These are phyloP conservation scores for Psophia crepitans DNA, from an alignment of 2,113 vertebrate species.

Conservation along the genomic window DNA sequence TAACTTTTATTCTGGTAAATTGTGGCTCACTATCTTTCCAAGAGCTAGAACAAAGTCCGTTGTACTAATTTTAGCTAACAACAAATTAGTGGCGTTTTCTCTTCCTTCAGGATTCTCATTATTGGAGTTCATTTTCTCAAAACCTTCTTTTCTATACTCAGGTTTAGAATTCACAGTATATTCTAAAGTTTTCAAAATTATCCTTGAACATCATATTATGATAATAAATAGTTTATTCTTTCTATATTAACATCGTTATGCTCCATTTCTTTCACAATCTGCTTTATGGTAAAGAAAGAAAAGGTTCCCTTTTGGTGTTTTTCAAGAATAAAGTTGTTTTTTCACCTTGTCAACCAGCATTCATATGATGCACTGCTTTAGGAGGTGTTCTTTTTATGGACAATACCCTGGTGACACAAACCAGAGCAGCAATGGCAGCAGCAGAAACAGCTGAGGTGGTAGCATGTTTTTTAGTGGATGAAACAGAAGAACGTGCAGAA, in stretches of 20 bases:
- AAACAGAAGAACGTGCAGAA: constrained; percentile 13
- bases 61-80: not conserved
- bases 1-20: not conserved
- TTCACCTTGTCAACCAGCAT: not conserved
- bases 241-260: not conserved
- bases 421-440: not conserved
- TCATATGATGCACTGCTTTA: not conserved
- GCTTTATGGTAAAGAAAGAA: not conserved
- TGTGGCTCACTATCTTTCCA: not conserved
- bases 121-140: not conserved
- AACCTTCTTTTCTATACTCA: not conserved
- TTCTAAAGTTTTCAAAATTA: not conserved
- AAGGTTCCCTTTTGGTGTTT: not conserved
- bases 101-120: not conserved
- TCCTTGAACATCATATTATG: not conserved
- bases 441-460: not conserved
- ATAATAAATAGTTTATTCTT: not conserved
- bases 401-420: not conserved
- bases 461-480: not conserved
- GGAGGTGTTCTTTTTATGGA: not conserved
- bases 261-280: not conserved
- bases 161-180: not conserved
- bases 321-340: not conserved
- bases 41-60: not conserved
- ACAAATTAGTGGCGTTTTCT: not conserved